Evolutionary conservation across 2,113 vertebrate genomes (phyloP).

Genomic region (Chionomys nivalis): DNA sequence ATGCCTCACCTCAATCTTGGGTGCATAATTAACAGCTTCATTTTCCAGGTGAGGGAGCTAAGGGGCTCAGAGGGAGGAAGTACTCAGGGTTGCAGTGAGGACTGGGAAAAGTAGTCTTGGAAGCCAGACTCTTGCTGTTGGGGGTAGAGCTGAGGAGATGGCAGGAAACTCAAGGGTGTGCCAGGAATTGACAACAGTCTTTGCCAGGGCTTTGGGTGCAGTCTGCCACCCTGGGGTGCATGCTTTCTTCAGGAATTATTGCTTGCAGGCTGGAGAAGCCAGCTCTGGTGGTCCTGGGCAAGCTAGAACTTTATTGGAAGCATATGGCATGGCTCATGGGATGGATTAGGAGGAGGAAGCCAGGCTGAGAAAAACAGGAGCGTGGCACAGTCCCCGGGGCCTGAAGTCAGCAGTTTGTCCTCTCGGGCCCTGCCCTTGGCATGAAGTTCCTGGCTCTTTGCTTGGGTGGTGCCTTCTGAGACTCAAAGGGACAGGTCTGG

Average conservation of each 20-base stretch:
- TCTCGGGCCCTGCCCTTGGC: background rate
- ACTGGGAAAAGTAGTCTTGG: background rate
- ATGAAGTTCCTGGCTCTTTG: background rate
- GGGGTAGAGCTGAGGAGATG: background rate
- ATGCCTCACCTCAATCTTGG: background rate
- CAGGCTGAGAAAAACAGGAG: background rate
- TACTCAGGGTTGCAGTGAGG: background rate
- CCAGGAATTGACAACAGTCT: background rate
- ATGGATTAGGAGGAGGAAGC: background rate
- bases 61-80: background rate
- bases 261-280: background rate
- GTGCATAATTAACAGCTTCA: background rate
- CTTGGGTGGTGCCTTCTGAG: background rate
- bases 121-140: background rate
- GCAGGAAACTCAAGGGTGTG: constrained; percentile 16
- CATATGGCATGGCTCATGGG: background rate
- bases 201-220: background rate
- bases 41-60: constrained; percentile 12
- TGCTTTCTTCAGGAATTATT: background rate
- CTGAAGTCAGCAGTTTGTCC: background rate
- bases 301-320: background rate
- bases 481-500: background rate
- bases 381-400: background rate
- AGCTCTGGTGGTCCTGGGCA: background rate
- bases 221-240: background rate